Base-by-base conservation (phyloP, 2,888 invertebrate species). In the Resseliella maxima region DNA sequence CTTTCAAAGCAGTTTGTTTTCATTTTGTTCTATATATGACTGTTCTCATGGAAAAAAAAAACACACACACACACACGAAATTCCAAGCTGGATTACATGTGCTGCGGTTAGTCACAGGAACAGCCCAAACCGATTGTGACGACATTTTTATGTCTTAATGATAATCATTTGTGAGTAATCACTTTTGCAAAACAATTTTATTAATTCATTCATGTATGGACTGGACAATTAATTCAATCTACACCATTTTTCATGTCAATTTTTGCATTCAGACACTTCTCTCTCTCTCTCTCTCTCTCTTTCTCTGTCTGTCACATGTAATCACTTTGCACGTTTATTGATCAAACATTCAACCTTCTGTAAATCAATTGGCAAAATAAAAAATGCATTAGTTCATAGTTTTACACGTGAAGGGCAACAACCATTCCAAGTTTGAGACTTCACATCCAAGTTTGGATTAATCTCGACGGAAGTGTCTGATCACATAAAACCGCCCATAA, bases 381-480 rank as follows among this genome's bases (percentile, higher is more conserved):
- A 24, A 5, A 59, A 59, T 27, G 27, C 59, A 59, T 59, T 59
- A 59, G 59, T 59, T n/a, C 3, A 59, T 31, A 6, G 21, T 72
- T 72, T 72, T 72, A 35, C 72, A 72, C 72, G 72, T 35, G 72
- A 72, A 72, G 72, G 72, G 72, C 72, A 72, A 72, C 35, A 31
- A 1, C 72, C 18, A 31, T 72, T 72, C 31, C 15, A 18, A 31
- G 31, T 72, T 27, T 72, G 15, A 50, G n/a, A 41, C 12, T 41
- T 50, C 50, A 50, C 21, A 50, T 12, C 15, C 50, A 2, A 21
- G 15, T 8, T 50, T 50, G 21, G 50, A 18, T 50, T 8, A 50
- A 18, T 50, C 50, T 12, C 5, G 5, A 8, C 12, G 41, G 41
- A 5, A 41, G 41, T 12, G 41, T 8, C 12, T 8, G 6, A 41